Conservation (phyloP, 2,888 invertebrate genomes). For the Prosopocoilus inquinatus region DNA sequence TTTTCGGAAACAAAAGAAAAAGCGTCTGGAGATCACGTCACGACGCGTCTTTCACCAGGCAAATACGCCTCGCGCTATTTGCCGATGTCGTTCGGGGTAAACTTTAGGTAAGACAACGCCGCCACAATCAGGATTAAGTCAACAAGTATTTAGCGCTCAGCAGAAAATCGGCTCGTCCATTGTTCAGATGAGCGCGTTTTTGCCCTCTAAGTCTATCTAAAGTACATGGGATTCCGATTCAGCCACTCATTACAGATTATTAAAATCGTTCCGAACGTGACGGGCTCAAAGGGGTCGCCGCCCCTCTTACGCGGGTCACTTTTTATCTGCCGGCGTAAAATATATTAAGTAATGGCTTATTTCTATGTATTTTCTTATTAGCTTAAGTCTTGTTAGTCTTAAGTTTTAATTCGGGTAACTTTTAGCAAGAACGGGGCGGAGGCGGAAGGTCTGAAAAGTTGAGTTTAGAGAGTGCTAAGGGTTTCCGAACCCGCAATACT, state of each 20-base stretch:
- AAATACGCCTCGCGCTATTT: no score
- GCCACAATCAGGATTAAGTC: constrained; percentile 38
- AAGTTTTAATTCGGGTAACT: constrained; percentile 63
- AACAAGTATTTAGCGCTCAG: constrained; percentile 35
- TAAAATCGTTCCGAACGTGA: constrained; percentile 29
- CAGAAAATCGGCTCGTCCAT: constrained; percentile 30
- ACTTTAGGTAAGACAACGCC: constrained; percentile 32
- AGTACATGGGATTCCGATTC: constrained; percentile 27
- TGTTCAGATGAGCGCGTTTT: constrained; percentile 29
- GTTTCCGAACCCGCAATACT: constrained; percentile 52
- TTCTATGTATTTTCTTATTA: constrained; percentile 52
- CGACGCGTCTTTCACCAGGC: constrained; percentile 20
- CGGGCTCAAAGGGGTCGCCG: constrained; percentile 23
- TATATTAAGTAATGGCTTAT: constrained; percentile 53
- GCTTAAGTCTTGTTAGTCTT: constrained; percentile 60
- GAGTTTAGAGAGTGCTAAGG: constrained; percentile 49
- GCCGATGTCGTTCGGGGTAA: constrained; percentile 14
- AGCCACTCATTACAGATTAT: constrained; percentile 35
- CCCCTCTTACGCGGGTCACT: neutral
- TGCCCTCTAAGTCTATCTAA: constrained; percentile 28
- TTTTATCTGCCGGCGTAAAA: constrained; percentile 32
- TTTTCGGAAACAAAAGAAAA: neutral
- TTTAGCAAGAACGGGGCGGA: constrained; percentile 51
- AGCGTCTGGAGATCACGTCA: constrained; percentile 11
- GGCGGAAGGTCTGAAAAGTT: constrained; percentile 44